Evolutionary conservation across 1,140 invertebrate species (phyloP), one percentile per base, ranked within the genome.

Genomic region (Fopius arisanus): DNA sequence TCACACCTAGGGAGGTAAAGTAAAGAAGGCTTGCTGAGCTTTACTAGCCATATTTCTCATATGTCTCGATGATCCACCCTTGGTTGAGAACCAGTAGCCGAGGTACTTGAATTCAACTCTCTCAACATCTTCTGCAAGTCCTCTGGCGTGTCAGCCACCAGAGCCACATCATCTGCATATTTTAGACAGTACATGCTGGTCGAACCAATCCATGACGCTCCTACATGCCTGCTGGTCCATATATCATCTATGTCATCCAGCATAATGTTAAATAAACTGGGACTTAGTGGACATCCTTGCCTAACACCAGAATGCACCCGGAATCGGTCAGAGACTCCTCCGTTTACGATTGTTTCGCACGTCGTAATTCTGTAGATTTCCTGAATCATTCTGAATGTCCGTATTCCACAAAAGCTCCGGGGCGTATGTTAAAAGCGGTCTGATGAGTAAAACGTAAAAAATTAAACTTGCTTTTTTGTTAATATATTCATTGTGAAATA

Each of bases 61-160:
- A 28, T 72, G 70, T 28, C 37, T 72, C 21, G 10, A 19, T 19
- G 37, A 19, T 10, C 28, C 40, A 48, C 63, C 63, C 31, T 59
- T 65, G 2, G 33, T 48, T 3, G 54, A 40, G 40, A 73, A 67
- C 40, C 63, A 31, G 12, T 51, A 29, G 19, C 48, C 48, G 5
- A 67, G 33, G 33, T 67, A 67, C 41, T 67, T 67, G 29, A 59
- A 59, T 5, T 28, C 54, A 69, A 19, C 5, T 1, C 16, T 4
- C 59, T 71, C 6, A 77, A n/a, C 75, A 74, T 77, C 28, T 74
- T 63, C 23, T 19, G 9, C 40, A 73, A 23, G n/a, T 62, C 75
- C 26, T 73, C 40, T 12, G 28, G 16, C 2, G 26, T 21, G n/a
- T 73, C 70, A 31, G 70, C 51, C 12, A 70, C 31, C 12, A 73